Base-by-base conservation (phyloP, 2,113 vertebrate species). In the Thamnaconus septentrionalis region DNA sequence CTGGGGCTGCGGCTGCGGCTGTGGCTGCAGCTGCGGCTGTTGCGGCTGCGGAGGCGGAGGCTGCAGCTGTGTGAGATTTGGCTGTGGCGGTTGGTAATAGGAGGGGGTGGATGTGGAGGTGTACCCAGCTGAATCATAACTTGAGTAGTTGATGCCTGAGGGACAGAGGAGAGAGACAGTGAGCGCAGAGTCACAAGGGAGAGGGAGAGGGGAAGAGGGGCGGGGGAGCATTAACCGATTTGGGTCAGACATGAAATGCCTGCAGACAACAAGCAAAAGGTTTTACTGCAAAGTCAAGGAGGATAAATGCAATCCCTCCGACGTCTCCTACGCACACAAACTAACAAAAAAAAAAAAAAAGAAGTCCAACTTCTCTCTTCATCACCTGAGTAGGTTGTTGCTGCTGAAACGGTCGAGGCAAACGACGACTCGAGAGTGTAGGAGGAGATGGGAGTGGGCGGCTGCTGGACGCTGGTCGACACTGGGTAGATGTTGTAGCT, bases 321-420 rank as follows among this genome's bases (percentile, higher is more conserved):
- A 50, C 2, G 3, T 44, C 8, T 47, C 7, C 7, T 31, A 31
- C 18, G 18, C 18, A 50, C 10, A 50, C 6, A n/a, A n/a, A 50
- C 10, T 50, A 50, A 10, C 5, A 9, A 9, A 48, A 48, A n/a
- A n/a, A 4, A n/a, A 3, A n/a, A 50, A 49, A 49, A 49, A 11
- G 1, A 3, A 18, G 46, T 40, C 41, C 31, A 10, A 48, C 11
- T 53, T 4, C 31, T 18, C 8, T 42, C 8, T 31, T 40, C 12
- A 81, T 81, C 76, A 94, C 93, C 91, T 0, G 88, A 82, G 78
- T 91, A 92, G 18, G 91, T 90, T 0, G 79, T 82, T 62, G 85
- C 75, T 3, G 85, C 75, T 3, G 88, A 55, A 12, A 76, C 81
- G 5, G 86, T 78, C 18, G 88, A 87, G 67, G 77, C 89, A 48